A percentile compares a stretch with the other conserved stretches of the same genome.
phyloP scores from a whole-genome alignment of 2,888 invertebrate species.

The Gryllus longicercus region DNA sequence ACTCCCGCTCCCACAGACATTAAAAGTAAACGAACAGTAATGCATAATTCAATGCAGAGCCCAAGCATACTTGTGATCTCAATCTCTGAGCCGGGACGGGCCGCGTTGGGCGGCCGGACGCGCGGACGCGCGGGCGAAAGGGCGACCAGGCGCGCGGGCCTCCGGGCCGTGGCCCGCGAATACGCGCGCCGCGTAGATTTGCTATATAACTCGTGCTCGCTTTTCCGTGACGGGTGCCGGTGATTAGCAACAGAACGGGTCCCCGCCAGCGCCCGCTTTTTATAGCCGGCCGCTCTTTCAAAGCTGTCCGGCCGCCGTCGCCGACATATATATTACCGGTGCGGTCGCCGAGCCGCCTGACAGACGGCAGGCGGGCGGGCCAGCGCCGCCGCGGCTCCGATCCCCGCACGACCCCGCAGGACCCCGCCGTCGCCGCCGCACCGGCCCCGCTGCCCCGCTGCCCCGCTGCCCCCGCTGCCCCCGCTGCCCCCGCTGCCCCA shows the following conservation, averaged over 20 bases:
- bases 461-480: neutral
- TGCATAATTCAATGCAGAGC: constrained; percentile 2
- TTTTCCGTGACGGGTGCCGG: constrained; percentile 17
- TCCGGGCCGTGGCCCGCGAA: neutral
- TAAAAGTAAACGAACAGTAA: constrained; percentile 17
- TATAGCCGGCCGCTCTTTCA: neutral
- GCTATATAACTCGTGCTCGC: constrained; percentile 8
- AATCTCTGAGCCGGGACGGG: neutral
- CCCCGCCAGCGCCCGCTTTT: neutral
- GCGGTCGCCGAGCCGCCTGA: constrained; percentile 17
- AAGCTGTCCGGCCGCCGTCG: neutral
- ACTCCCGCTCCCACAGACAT: neutral
- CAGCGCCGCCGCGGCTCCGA: neutral
- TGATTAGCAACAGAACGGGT: neutral
- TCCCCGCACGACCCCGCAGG: neutral
- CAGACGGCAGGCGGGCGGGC: neutral
- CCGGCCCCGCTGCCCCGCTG: neutral
- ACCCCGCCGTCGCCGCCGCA: neutral
- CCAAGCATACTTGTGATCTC: neutral
- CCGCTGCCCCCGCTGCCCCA: neutral
- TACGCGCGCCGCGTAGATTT: neutral
- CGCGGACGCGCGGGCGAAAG: too few species aligned
- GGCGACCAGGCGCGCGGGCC: neutral
- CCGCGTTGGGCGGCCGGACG: neutral
- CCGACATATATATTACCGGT: neutral